These are phyloP conservation scores for Orchesella flavescens DNA, from an alignment of 2,888 invertebrate genomes.

Conservation along the genomic window DNA sequence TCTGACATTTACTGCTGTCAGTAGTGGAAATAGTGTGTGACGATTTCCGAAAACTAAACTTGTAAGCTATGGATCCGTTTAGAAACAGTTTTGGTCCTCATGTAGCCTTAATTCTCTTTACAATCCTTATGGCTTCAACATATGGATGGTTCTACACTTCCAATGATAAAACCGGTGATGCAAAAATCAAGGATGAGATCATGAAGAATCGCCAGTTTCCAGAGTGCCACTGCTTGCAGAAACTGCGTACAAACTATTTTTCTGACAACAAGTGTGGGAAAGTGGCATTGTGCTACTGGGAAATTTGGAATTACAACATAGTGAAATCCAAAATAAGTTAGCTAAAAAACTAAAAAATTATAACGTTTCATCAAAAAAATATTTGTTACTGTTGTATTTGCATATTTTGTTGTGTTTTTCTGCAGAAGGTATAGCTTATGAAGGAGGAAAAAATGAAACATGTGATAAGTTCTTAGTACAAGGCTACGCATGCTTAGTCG, in stretches of 20 bases:
- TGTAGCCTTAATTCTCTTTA: neutral
- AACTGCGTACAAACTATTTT: conserved; percentile 24
- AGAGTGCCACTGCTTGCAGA: conserved; percentile 29
- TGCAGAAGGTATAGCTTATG: neutral
- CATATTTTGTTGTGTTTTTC: neutral
- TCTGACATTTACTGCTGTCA: too few relatives aligned
- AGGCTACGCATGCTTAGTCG: conserved; percentile 15
- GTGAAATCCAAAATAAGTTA: neutral
- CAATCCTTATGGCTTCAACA: neutral
- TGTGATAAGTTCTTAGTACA: neutral
- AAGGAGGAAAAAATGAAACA: neutral
- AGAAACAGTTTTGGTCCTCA: neutral
- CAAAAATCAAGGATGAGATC: too few relatives aligned
- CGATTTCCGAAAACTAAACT: too few relatives aligned
- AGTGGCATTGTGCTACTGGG: conserved; percentile 38
- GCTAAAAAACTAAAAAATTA: too few relatives aligned
- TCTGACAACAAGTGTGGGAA: conserved; percentile 2
- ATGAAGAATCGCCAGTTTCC: conserved; percentile 17
- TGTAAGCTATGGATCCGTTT: too few relatives aligned
- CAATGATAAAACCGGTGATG: too few relatives aligned
- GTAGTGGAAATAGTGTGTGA: too few relatives aligned
- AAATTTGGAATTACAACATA: conserved; percentile 32
- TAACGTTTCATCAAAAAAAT: too few relatives aligned
- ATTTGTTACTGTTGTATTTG: neutral
- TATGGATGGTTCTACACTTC: neutral